These are phyloP conservation scores for Patella ulyssiponensis DNA, from an alignment of 2,888 invertebrate genomes.

Conservation along the genomic window DNA sequence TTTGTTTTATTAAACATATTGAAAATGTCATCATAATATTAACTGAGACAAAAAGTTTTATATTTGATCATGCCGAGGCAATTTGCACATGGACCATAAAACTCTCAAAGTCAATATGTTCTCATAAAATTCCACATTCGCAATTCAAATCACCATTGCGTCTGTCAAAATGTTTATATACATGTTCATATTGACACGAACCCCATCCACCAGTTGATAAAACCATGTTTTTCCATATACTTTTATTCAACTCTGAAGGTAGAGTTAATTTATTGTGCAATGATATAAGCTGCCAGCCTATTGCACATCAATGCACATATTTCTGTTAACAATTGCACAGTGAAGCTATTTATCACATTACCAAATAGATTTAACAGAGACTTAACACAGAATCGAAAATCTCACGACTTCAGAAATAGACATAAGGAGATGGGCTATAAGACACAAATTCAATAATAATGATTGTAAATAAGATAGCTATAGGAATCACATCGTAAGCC, in stretches of 20 bases:
- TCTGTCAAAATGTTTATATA: no score
- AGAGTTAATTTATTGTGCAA: background rate
- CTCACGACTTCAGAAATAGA: background rate
- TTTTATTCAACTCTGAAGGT: no score
- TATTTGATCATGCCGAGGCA: no score
- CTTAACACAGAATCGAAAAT: background rate
- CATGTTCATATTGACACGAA: no score
- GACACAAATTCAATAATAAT: background rate
- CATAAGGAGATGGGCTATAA: background rate
- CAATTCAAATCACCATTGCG: background rate
- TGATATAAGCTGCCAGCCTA: background rate
- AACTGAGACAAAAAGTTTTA: no score
- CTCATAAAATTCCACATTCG: background rate
- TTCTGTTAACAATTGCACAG: constrained; percentile 8
- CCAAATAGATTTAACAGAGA: constrained; percentile 6
- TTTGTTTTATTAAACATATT: no score
- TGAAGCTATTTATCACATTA: background rate
- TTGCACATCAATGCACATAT: background rate
- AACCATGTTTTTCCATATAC: no score
- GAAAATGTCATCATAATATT: no score
- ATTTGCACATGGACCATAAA: no score
- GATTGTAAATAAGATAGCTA: background rate
- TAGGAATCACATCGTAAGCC: background rate
- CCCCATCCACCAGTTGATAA: no score
- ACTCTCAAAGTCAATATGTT: no score